phyloP scores from a whole-genome alignment of 2,113 vertebrate genomes.

The Neolamprologus toae region DNA sequence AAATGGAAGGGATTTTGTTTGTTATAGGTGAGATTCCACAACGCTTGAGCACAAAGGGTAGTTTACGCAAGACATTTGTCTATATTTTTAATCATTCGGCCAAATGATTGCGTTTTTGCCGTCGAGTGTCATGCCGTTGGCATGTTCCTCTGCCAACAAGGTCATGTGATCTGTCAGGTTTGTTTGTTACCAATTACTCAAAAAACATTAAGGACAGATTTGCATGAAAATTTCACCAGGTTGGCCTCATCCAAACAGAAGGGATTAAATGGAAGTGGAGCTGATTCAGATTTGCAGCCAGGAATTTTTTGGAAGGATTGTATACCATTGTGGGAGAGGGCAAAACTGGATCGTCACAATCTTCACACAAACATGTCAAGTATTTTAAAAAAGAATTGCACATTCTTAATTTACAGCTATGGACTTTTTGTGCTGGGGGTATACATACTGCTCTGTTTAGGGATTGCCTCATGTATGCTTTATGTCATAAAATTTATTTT shows the following conservation, averaged over 20 bases:
- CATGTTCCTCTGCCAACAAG: neutral
- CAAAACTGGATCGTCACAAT: neutral
- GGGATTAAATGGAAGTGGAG: neutral
- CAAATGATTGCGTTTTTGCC: neutral
- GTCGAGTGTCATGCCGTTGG: neutral
- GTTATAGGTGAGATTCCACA: neutral
- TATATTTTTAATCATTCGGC: neutral
- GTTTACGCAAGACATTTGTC: neutral
- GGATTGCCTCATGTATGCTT: neutral
- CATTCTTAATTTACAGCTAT: neutral
- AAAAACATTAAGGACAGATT: neutral
- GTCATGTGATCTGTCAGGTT: neutral
- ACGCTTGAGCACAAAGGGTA: neutral
- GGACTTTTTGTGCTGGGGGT: neutral
- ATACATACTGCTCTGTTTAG: neutral
- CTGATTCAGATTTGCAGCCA: neutral
- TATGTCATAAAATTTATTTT: neutral
- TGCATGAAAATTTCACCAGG: neutral
- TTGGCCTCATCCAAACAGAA: neutral
- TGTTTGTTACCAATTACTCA: neutral
- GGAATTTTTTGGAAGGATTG: neutral
- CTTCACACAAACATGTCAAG: neutral
- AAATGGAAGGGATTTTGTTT: neutral
- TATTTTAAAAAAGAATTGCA: neutral
- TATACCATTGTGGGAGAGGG: neutral